A percentile compares a stretch with the other conserved stretches of the same genome.
Evolutionary conservation across 2,888 invertebrate genomes (phyloP).

Genomic region (Phanerotoma sp.): DNA sequence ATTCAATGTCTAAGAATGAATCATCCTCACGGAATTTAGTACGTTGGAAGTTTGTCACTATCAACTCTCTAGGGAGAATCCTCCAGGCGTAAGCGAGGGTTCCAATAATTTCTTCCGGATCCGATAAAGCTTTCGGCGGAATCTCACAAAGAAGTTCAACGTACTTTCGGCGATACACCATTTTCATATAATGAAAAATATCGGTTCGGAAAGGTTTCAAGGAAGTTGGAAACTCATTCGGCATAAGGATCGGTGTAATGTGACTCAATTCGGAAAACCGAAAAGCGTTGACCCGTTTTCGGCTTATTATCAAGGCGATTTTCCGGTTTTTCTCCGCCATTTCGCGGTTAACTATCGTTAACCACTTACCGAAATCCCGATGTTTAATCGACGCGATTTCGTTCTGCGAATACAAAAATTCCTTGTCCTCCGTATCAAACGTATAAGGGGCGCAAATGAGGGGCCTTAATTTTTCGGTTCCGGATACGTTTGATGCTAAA

Average conservation of each 20-base stretch:
- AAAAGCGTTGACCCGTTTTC: constrained; percentile 34
- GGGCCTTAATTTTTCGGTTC: constrained; percentile 42
- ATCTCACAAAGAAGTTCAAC: constrained; percentile 32
- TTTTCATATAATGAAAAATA: constrained; percentile 44
- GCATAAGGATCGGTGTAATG: constrained; percentile 42
- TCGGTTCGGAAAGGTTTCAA: constrained; percentile 42
- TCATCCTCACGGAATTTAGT: constrained; percentile 45
- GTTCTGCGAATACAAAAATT: constrained; percentile 32
- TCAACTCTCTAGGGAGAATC: constrained; percentile 39
- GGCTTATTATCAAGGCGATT: constrained; percentile 40
- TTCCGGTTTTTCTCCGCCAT: constrained; percentile 37
- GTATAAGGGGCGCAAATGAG: constrained; percentile 42
- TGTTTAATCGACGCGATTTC: constrained; percentile 37
- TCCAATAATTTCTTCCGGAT: constrained; percentile 33
- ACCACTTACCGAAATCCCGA: constrained; percentile 39
- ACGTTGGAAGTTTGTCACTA: constrained; percentile 44
- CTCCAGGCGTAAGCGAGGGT: constrained; percentile 41
- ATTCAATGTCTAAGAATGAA: constrained; percentile 35
- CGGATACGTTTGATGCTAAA: constrained; percentile 44
- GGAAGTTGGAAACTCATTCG: constrained; percentile 39
- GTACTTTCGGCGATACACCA: constrained; percentile 40
- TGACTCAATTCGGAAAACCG: constrained; percentile 35
- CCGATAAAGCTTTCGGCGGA: constrained; percentile 31
- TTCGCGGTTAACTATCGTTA: constrained; percentile 36
- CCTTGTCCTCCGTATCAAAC: constrained; percentile 16